phyloP scores from a whole-genome alignment of 2,888 invertebrate species.

The Colletes collaris region DNA sequence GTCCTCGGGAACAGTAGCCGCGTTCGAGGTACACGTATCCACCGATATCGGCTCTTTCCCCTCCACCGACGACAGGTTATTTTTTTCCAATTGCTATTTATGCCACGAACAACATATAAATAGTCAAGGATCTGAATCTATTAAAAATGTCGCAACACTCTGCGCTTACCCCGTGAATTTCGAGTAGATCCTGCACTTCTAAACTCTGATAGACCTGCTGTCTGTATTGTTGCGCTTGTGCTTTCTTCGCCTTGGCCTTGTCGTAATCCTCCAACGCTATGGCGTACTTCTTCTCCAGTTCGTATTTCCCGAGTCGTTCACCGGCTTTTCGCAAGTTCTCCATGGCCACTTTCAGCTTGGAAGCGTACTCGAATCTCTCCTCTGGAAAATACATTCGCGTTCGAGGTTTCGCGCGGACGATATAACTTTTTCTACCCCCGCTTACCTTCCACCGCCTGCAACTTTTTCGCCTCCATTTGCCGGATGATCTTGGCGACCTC shows the following conservation, averaged over 20 bases:
- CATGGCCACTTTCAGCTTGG: conserved; percentile 94
- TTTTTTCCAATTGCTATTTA: conserved; percentile 78
- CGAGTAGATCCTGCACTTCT: conserved; percentile 90
- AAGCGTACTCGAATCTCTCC: conserved; percentile 96
- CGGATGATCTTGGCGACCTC: conserved; percentile 94
- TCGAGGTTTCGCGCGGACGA: background rate
- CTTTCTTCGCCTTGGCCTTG: conserved; percentile 93
- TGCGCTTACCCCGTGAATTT: conserved; percentile 87
- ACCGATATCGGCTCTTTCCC: conserved; percentile 72
- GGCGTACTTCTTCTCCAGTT: conserved; percentile 95
- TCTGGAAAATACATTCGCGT: conserved; percentile 84
- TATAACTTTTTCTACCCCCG: background rate
- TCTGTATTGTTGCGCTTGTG: conserved; percentile 94
- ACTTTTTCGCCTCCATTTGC: conserved; percentile 93
- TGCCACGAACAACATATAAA: background rate
- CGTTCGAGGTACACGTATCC: conserved; percentile 68
- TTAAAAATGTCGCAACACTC: no score
- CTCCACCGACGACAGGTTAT: conserved; percentile 75
- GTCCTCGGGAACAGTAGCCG: conserved; percentile 71
- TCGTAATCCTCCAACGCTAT: conserved; percentile 97
- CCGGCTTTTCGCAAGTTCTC: conserved; percentile 93
- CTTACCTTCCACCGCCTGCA: conserved; percentile 92
- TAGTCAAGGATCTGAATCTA: background rate
- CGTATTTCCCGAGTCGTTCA: conserved; percentile 94
- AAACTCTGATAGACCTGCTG: conserved; percentile 90